Evolutionary conservation across 2,797 vertebrate genomes (phyloP).

Genomic region (Clarias fuscus): DNA sequence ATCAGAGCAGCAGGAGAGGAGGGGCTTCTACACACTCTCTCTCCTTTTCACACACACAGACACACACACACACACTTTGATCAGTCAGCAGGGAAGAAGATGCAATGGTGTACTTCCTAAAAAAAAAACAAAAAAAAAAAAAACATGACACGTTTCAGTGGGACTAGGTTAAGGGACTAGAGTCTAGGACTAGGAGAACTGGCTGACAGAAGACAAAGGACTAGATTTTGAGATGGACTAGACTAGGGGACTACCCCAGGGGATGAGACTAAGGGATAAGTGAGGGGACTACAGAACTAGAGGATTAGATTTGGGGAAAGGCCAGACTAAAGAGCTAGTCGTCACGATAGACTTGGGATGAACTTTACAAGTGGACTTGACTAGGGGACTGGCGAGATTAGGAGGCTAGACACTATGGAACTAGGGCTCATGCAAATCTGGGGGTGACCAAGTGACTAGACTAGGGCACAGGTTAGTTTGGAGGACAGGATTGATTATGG

Average conservation of each 20-base stretch:
- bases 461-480: neutral
- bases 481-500: neutral
- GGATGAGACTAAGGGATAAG: neutral
- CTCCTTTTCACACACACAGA: neutral
- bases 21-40: neutral
- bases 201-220: neutral
- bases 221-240: neutral
- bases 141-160: neutral
- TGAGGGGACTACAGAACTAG: too few species aligned
- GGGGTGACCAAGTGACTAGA: neutral
- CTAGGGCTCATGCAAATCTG: neutral
- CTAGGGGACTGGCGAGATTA: neutral
- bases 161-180: neutral
- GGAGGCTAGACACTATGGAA: too few species aligned
- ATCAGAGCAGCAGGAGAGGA: constrained; percentile 39
- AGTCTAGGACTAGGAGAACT: neutral
- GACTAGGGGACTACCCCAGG: neutral
- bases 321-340: neutral
- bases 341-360: too few species aligned
- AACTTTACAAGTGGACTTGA: neutral
- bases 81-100: neutral
- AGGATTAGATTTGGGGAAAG: neutral
- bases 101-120: neutral
- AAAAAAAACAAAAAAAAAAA: neutral
- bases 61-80: neutral